A percentile compares a stretch with the other conserved stretches of the same genome.
Conservation (phyloP, 2,113 vertebrate species). For the Chaetorhynchus papuensis region DNA sequence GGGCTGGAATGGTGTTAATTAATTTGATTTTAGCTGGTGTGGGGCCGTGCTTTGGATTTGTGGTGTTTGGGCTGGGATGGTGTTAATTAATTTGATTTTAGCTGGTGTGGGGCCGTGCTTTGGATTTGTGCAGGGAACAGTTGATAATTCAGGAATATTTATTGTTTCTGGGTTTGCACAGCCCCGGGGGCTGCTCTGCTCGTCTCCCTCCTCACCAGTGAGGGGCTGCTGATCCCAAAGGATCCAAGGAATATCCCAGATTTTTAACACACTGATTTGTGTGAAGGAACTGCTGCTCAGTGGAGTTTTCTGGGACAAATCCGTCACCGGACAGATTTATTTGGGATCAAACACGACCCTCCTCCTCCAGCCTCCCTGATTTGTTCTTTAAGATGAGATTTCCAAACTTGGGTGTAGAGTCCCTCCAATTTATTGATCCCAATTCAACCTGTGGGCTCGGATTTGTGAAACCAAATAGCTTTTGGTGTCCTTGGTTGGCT, state of each 20-base stretch:
- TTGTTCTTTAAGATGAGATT: neutral
- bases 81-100: neutral
- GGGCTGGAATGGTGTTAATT: neutral
- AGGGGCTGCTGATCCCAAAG: neutral
- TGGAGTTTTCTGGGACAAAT: neutral
- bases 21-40: neutral
- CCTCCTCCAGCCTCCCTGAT: neutral
- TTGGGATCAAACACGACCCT: neutral
- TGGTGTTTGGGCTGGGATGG: neutral
- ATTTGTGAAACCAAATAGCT: neutral
- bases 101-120: neutral
- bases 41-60: neutral
- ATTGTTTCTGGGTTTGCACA: neutral
- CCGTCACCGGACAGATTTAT: too few species aligned
- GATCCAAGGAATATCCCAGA: neutral
- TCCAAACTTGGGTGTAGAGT: neutral
- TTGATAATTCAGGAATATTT: neutral
- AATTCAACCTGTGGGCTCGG: rapidly evolving
- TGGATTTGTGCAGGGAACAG: neutral
- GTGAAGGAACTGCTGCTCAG: neutral
- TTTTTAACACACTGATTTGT: rapidly evolving
- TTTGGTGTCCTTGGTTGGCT: neutral
- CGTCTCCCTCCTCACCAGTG: neutral
- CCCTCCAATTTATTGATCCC: neutral
- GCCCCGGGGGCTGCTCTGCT: neutral